Evolutionary conservation across 2,797 vertebrate genomes (phyloP).

Genomic region (Gouania willdenowi): DNA sequence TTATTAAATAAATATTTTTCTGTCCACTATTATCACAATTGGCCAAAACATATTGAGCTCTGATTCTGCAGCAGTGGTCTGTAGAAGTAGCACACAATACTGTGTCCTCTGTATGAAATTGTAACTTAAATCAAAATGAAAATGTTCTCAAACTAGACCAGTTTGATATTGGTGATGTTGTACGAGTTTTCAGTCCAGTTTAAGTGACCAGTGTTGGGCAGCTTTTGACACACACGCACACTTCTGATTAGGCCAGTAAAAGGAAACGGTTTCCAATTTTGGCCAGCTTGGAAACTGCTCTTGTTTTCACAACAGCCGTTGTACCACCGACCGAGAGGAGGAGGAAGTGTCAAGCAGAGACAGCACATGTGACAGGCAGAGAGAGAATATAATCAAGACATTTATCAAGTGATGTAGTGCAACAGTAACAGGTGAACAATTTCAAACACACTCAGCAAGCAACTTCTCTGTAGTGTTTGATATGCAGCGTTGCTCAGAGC

Average conservation of each 20-base stretch:
- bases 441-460: background rate
- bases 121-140: no score
- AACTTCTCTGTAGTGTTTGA: background rate
- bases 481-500: background rate
- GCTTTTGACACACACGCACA: no score
- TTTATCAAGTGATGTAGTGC: conserved; percentile 4
- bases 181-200: no score
- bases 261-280: conserved; percentile 21
- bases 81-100: background rate
- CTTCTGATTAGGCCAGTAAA: conserved; percentile 19
- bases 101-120: no score
- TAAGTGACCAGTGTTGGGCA: no score
- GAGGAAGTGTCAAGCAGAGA: conserved; percentile 72
- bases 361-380: conserved; percentile 62
- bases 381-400: conserved; percentile 35
- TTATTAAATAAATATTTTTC: conserved; percentile 15
- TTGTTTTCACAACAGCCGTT: conserved; percentile 61
- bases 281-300: conserved; percentile 41
- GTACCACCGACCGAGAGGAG: conserved; percentile 50
- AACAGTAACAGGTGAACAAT: conserved; percentile 15
- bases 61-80: background rate
- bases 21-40: conserved; percentile 1
- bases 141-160: no score
- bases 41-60: background rate
- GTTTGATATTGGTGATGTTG: no score